phyloP scores from a whole-genome alignment of 2,888 invertebrate species.

The Drosophila recens region DNA sequence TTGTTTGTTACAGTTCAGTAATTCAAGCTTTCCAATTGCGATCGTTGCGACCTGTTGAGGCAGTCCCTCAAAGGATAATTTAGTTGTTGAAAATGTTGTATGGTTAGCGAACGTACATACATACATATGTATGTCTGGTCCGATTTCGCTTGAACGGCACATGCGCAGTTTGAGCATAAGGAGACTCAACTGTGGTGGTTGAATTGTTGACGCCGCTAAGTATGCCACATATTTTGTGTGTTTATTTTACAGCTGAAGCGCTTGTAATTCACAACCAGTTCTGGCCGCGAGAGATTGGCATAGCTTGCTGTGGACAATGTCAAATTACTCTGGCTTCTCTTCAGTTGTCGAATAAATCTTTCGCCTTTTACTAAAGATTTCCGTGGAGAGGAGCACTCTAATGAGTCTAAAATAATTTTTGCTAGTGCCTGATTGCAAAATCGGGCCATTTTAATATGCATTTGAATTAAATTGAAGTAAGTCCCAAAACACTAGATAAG shows the following conservation, averaged over 20 bases:
- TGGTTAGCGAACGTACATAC: no score
- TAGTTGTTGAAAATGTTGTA: no score
- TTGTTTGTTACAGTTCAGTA: no score
- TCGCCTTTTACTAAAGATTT: slow-evolving; percentile 93
- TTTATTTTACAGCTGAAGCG: neutral
- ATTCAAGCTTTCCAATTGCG: no score
- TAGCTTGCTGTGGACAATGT: accelerated
- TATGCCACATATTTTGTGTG: slow-evolving; percentile 1
- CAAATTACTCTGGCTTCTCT: slow-evolving; percentile 88
- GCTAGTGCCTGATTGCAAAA: slow-evolving; percentile 66
- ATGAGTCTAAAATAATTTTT: slow-evolving; percentile 87
- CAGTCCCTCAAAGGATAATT: no score
- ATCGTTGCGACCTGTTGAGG: no score
- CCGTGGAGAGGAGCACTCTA: slow-evolving; percentile 91
- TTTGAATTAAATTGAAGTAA: neutral
- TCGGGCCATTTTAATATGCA: slow-evolving; percentile 55
- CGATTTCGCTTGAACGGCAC: neutral
- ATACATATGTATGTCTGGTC: neutral
- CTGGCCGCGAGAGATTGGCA: neutral
- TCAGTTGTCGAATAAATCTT: slow-evolving; percentile 90
- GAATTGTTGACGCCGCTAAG: slow-evolving; percentile 12
- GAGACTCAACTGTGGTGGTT: slow-evolving; percentile 29
- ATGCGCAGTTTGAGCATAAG: slow-evolving; percentile 16
- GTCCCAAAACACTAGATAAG: no score
- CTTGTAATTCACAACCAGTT: slow-evolving; percentile 60